These are phyloP conservation scores for Podilymbus podiceps DNA, from an alignment of 2,113 vertebrate genomes.

Conservation along the genomic window DNA sequence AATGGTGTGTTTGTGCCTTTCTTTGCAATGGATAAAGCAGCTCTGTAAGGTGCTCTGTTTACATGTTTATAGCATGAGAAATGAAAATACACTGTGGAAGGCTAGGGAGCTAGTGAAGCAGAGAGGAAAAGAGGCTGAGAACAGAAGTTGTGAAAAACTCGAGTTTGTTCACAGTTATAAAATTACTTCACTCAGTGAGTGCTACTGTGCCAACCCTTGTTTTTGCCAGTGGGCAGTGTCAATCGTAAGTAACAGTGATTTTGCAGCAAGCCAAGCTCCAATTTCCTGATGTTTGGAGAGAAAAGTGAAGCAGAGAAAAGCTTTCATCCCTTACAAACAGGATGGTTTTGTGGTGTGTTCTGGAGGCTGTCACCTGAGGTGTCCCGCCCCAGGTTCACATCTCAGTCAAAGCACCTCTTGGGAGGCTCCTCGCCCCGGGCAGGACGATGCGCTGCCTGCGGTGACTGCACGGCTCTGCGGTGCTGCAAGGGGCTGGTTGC, in stretches of 20 bases:
- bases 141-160: not conserved
- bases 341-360: no score
- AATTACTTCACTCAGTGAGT: not conserved
- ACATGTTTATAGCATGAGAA: not conserved
- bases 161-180: not conserved
- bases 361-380: not conserved
- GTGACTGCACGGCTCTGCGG: fast-evolving
- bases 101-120: not conserved
- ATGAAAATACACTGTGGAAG: not conserved
- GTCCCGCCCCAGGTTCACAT: not conserved
- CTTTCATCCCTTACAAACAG: not conserved
- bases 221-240: not conserved
- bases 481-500: not conserved
- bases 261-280: not conserved
- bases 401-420: fast-evolving
- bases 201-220: not conserved
- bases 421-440: not conserved
- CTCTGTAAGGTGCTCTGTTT: not conserved
- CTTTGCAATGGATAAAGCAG: not conserved
- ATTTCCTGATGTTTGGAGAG: not conserved
- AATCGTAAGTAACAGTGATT: not conserved
- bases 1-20: not conserved
- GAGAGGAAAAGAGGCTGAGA: not conserved
- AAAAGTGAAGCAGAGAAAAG: not conserved
- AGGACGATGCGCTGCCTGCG: not conserved